These are phyloP conservation scores for Archivesica marissinica DNA, from an alignment of 1,140 invertebrate genomes.

Conservation along the genomic window DNA sequence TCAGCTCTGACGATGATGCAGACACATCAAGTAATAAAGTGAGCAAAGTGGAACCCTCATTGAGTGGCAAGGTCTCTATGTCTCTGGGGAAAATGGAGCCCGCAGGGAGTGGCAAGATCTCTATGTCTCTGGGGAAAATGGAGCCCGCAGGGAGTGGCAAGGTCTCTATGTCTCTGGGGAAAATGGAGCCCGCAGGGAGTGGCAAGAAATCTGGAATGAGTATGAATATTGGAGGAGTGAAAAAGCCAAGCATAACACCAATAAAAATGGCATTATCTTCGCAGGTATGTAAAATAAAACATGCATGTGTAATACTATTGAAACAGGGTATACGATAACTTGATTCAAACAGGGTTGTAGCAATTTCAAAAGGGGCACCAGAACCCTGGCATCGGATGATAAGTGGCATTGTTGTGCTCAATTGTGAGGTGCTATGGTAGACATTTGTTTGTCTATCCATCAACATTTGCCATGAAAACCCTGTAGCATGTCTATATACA, in stretches of 20 bases:
- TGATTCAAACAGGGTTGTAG: neutral
- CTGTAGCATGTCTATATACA: no score
- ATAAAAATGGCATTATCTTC: conserved; percentile 48
- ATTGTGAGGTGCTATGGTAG: neutral
- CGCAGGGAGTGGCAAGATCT: neutral
- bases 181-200: neutral
- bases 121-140: conserved; percentile 25
- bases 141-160: neutral
- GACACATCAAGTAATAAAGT: neutral
- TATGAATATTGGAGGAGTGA: conserved; percentile 49
- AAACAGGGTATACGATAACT: neutral
- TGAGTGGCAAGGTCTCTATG: neutral
- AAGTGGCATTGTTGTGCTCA: no score
- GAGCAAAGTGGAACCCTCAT: neutral
- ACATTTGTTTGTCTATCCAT: no score
- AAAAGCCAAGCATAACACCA: conserved; percentile 44
- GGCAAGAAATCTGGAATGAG: conserved; percentile 41
- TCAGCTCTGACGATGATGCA: neutral
- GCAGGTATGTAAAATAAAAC: conserved; percentile 16
- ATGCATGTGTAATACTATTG: neutral
- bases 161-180: conserved; percentile 23
- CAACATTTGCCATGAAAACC: no score
- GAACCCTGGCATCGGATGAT: no score
- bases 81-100: neutral
- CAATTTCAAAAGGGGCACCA: neutral